Evolutionary conservation across 2,797 vertebrate genomes (phyloP), one percentile per base, ranked within the genome.

Genomic region (Xenentodon cancila): DNA sequence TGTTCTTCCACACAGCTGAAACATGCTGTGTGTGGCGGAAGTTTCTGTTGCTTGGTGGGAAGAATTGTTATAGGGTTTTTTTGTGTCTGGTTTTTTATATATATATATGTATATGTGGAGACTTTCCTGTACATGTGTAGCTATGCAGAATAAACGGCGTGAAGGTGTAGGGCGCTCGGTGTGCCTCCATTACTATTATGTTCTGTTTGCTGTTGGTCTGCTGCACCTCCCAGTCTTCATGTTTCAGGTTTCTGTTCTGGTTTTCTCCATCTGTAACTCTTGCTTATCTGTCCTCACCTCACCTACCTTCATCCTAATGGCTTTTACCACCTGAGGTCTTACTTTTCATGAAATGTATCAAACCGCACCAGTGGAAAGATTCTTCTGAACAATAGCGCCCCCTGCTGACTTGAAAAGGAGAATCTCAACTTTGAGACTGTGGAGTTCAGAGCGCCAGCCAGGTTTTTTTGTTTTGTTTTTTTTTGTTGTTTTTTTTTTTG

Each of bases 281-380:
- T 42, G 71, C 59, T 60, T 53, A 64, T 80, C 60, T 74, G 12
- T 57, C 60, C 48, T 62, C 9, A 46, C 69, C 65, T 25, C 34
- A 37, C 34, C 53, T 81, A 63, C 71, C 63, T 82, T 75, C 59
- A 77, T 76, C 69, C 75, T 69, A 77, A 86, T 85, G 72, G 73
- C 59, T 82, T 85, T 71, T 59, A 73, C 58, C 72, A 77, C 79
- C 80, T 75, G 66, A 75, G 80, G 79, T 87, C 84, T 80, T 81
- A 79, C 77, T 81, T 84, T 81, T 45, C 44, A 54, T 12, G 55
- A 72, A 62, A 81, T 34, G n/a, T 52, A 52, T 49, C 64, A 34
- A 76, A 67, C 73, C 9, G 40, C 61, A 44, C 30, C 15, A n/a
- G 27, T 17, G 3, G 15, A 47, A 76, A 25, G 32, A 21, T 83